Conservation (phyloP, 2,888 invertebrate species). For the Notocelia uddmanniana region DNA sequence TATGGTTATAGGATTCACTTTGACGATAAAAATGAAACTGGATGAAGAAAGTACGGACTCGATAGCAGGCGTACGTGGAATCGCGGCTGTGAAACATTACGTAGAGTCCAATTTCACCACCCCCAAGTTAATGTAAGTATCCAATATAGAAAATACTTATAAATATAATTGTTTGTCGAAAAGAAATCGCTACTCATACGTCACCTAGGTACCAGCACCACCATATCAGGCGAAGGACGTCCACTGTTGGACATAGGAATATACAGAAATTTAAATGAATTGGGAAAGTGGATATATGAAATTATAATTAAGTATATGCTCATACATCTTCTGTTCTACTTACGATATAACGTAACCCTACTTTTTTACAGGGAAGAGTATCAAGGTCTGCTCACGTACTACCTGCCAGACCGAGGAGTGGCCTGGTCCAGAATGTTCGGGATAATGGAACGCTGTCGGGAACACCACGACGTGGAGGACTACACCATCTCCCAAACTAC, state of each 20-base stretch:
- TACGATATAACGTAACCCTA: too few relatives aligned
- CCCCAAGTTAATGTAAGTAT: constrained; percentile 74
- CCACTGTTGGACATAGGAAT: too few relatives aligned
- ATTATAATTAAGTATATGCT: too few relatives aligned
- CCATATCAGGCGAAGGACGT: too few relatives aligned
- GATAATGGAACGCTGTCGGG: constrained; percentile 88
- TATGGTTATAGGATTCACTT: constrained; percentile 69
- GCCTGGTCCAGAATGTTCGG: constrained; percentile 90
- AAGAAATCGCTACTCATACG: too few relatives aligned
- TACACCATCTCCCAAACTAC: constrained; percentile 93
- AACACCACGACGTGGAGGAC: constrained; percentile 88
- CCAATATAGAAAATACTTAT: background rate
- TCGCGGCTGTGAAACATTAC: constrained; percentile 64
- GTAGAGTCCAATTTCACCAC: constrained; percentile 63
- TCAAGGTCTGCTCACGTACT: constrained; percentile 89
- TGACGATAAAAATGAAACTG: constrained; percentile 78
- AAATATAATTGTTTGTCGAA: too few relatives aligned
- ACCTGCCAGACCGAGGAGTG: constrained; percentile 86
- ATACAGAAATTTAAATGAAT: too few relatives aligned
- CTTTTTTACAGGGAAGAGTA: constrained; percentile 87
- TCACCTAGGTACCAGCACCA: too few relatives aligned
- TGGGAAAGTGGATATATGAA: too few relatives aligned
- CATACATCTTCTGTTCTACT: too few relatives aligned
- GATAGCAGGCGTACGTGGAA: constrained; percentile 47
- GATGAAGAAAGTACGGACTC: constrained; percentile 53